These are phyloP conservation scores for Tyto alba DNA, from an alignment of 2,113 vertebrate species.

Conservation along the genomic window DNA sequence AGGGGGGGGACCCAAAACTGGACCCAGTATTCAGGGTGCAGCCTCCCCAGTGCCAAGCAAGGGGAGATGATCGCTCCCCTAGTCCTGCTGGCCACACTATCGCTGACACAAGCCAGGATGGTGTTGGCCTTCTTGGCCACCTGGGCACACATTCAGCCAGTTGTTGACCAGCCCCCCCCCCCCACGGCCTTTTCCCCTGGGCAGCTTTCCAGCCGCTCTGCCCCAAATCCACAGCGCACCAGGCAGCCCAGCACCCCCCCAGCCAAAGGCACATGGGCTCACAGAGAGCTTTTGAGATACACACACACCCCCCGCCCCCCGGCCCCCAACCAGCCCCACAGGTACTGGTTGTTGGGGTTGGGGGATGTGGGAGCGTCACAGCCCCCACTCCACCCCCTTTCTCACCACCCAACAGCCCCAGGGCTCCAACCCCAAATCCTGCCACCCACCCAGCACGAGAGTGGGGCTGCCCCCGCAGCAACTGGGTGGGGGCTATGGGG, in stretches of 20 bases:
- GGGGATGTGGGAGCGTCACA: fast-evolving
- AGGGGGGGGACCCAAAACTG: not conserved
- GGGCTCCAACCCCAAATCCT: not conserved
- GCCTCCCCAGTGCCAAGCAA: not conserved
- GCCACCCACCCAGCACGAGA: not conserved
- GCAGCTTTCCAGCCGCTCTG: too few species aligned
- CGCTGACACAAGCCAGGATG: not conserved
- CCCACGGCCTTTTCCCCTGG: too few species aligned
- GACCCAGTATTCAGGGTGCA: not conserved
- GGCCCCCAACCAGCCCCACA: not conserved
- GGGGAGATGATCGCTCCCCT: not conserved
- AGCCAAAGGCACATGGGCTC: not conserved
- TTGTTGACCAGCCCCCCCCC: not conserved
- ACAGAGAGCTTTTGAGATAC: not conserved
- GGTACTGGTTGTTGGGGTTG: not conserved
- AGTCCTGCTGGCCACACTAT: not conserved
- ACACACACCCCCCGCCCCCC: too few species aligned
- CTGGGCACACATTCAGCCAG: not conserved
- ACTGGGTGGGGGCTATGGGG: fast-evolving
- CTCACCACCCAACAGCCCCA: not conserved
- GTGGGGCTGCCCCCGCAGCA: not conserved
- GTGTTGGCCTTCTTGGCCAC: not conserved
- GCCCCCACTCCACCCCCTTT: not conserved
- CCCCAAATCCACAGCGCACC: too few species aligned
- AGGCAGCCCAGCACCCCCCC: not conserved